These are phyloP conservation scores for Bergia puertoricense DNA, from an alignment of 92 coral and sea anemone genomes.

Conservation along the genomic window DNA sequence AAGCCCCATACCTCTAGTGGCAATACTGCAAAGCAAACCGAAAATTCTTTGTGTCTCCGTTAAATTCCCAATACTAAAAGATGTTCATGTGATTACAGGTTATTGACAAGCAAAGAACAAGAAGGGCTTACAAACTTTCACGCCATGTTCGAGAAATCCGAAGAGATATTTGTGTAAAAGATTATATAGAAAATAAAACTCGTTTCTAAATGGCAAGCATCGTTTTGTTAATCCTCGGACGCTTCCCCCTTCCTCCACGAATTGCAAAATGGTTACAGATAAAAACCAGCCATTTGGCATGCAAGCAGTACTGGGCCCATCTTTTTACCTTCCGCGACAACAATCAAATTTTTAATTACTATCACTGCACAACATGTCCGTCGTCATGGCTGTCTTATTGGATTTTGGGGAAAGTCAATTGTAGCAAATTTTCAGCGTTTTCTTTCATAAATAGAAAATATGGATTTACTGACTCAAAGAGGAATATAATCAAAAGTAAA, in stretches of 20 bases:
- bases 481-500: too few species aligned
- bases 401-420: too few species aligned
- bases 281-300: too few species aligned
- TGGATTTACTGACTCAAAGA: too few species aligned
- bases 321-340: too few species aligned
- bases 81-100: slow-evolving; percentile 31
- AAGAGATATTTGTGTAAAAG: slow-evolving; percentile 63
- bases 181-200: neutral
- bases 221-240: neutral
- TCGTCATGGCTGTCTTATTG: too few species aligned
- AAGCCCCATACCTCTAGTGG: neutral
- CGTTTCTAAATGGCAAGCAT: neutral
- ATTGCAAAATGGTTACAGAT: neutral
- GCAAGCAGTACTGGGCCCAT: too few species aligned
- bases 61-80: neutral
- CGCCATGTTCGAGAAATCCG: slow-evolving; percentile 66
- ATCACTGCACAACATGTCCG: too few species aligned
- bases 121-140: slow-evolving; percentile 71
- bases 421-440: too few species aligned
- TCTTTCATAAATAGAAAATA: too few species aligned
- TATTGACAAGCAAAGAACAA: slow-evolving; percentile 59
- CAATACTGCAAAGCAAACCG: neutral
- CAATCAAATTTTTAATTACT: too few species aligned
- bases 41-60: too few species aligned
- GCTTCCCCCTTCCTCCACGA: neutral